Evolutionary conservation across 2,888 invertebrate species (phyloP), one percentile per base, ranked within the genome.

Genomic region (Philaethria dido): DNA sequence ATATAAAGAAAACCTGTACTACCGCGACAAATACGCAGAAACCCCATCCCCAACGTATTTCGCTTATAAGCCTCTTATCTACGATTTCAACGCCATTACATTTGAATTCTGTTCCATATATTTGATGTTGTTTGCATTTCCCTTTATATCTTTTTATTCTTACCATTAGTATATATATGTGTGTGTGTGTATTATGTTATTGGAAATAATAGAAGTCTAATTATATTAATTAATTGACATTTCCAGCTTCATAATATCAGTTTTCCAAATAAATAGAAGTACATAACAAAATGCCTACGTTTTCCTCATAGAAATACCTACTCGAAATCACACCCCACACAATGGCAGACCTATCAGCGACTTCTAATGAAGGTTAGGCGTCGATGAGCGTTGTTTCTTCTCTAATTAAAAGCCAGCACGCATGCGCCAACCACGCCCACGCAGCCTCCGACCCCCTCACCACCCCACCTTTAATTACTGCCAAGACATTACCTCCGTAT

Each of bases 401-500:
- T 76, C 86, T 92, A 92, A 92, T 92, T 92, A 92, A 89, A 82
- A 78, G 71, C 57, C 68, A 83, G 70, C 76, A 81, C 92, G 92
- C 92, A 89, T 89, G 92, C 92, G 92, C 84, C 77, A 72, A 77
- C 86, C 91, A 87, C 92, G 92, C 92, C 92, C 85, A 79, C 87
- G 79, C 92, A 92, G 91, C 91, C 89, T 91, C 92, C 86, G 76
- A 76, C 73, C 78, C 74, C 70, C 75, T 68, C 62, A 18, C 45
- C 52, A 67, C 69, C 72, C 77, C 72, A 75, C 78, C 77, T 83
- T 88, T 91, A 91, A 91, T 90, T 90, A 90, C 89, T 86, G 86
- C 86, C 88, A 84, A 88, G 86, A 92, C 90, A 90, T 92, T 90
- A 92, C 89, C 87, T 85, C 88, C 87, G 89, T 86, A 81, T 83